Evolutionary conservation across 2,113 vertebrate genomes (phyloP).

Genomic region (Raja brachyura): DNA sequence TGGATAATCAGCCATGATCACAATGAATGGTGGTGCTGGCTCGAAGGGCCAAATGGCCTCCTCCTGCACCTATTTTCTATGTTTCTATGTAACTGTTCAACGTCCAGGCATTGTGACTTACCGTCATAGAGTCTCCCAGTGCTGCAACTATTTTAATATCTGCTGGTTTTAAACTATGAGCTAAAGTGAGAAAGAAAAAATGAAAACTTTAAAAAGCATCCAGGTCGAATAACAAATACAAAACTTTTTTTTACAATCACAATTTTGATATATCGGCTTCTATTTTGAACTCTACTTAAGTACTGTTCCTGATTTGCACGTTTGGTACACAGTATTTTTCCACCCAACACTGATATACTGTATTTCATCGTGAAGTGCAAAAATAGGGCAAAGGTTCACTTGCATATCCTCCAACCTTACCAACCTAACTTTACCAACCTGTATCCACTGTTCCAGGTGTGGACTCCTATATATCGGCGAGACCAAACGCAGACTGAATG

Average conservation of each 20-base stretch:
- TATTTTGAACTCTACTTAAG: neutral
- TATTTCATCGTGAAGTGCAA: neutral
- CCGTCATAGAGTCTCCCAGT: constrained; percentile 84
- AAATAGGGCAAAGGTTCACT: neutral
- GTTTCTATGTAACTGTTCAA: neutral
- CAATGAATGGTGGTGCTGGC: too few species aligned
- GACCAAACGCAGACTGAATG: too few species aligned
- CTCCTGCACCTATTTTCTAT: too few species aligned
- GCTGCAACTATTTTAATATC: constrained; percentile 83
- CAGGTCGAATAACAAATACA: neutral
- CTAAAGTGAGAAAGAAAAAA: constrained; percentile 50
- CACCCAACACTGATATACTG: neutral
- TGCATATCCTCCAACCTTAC: too few species aligned
- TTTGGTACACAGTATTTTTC: neutral
- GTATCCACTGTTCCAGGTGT: too few species aligned
- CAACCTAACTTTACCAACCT: too few species aligned
- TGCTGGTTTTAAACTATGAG: constrained; percentile 76
- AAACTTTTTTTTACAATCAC: neutral
- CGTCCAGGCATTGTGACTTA: constrained; percentile 52
- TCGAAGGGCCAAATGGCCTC: too few species aligned
- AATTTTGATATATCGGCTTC: too few species aligned
- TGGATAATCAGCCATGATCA: too few species aligned
- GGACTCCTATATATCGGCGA: too few species aligned
- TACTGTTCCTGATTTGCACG: neutral
- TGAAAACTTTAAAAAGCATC: neutral